phyloP scores from a whole-genome alignment of 2,888 invertebrate species.

The Epistrophe eligans region DNA sequence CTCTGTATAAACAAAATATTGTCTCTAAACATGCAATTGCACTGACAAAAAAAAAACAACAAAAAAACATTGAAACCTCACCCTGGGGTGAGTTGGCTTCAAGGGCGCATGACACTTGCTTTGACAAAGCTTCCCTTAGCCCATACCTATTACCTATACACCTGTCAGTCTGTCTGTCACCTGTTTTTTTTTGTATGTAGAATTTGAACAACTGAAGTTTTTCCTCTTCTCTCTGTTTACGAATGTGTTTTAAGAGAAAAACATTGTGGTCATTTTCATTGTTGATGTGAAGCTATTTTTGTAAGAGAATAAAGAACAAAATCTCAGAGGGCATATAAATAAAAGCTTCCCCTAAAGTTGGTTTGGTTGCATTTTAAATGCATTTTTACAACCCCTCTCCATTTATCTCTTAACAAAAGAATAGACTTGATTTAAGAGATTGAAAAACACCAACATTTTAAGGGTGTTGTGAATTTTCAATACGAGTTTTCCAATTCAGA shows the following conservation, averaged over 20 bases:
- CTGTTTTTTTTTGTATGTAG: not conserved
- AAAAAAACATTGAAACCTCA: not conserved
- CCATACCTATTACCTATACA: not conserved
- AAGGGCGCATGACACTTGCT: constrained; percentile 46
- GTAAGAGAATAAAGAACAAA: constrained; percentile 7
- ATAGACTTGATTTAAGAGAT: not conserved
- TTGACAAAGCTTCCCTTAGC: constrained; percentile 27
- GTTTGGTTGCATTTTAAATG: not conserved
- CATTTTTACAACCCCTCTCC: constrained; percentile 21
- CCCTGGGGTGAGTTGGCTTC: not conserved
- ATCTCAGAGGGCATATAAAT: not conserved
- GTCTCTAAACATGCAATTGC: constrained; percentile 51
- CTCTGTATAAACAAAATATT: constrained; percentile 29
- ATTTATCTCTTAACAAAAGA: constrained; percentile 17
- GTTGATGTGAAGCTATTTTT: not conserved
- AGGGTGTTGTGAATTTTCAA: constrained; percentile 51
- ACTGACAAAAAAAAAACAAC: constrained; percentile 5
- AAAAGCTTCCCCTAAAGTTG: constrained; percentile 13
- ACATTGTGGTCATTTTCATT: not conserved
- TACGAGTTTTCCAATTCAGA: constrained; percentile 19
- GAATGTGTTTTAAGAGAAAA: constrained; percentile 16
- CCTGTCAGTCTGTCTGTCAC: constrained; percentile 33
- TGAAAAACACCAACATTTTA: constrained; percentile 10
- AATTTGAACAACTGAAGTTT: not conserved
- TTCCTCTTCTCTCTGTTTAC: constrained; percentile 66